Base-by-base conservation (phyloP, 1,140 invertebrate species). In the Musca vetustissima region DNA sequence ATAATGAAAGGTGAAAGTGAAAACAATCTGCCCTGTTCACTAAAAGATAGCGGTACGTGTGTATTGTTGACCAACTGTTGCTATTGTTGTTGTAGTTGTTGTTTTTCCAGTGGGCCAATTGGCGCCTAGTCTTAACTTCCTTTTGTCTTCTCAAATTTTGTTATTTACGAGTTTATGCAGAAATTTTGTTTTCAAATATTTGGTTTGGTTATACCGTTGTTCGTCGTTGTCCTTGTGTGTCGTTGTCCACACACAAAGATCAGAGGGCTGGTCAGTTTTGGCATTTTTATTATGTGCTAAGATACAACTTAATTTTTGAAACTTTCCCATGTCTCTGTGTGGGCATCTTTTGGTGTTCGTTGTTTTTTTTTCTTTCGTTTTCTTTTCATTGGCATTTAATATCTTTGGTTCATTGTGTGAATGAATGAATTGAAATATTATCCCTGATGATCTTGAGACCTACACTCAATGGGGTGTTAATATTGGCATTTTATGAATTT, bases 141-240 rank as follows among this genome's bases (percentile, higher is more conserved):
- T 19, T 61, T 61, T 61, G 57, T 61, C 48, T 52, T 52, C 50
- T 48, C 64, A 69, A 66, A 55, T 69, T 69, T 53, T 43, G 69
- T 76, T 80, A 80, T 80, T 80, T 80, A 80, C 80, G 74, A 76
- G 78, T 80, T 80, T 80, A 80, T 80, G 78, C 78, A 77, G 78
- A 80, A 43, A 80, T 79, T 72, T 71, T 73, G 76, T 76, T 72
- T 73, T 66, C 71, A 3, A 14, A 8, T 28, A 22, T 24, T 36
- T 28, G 14, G 2, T 21, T 36, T 64, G 4, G 13, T 65, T 49
- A 65, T 65, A 53, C 17, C 17, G 50, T 21, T 24, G 22, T 13
- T 17, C 17, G 17, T 6, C 50, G n/a, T 43, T 43, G 36, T 43
- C 36, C 36, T 43, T 43, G 36, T 43, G 36, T 43, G 1, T n/a